Base-by-base conservation (phyloP, 1,140 invertebrate genomes). In the Reticulitermes speratus region DNA sequence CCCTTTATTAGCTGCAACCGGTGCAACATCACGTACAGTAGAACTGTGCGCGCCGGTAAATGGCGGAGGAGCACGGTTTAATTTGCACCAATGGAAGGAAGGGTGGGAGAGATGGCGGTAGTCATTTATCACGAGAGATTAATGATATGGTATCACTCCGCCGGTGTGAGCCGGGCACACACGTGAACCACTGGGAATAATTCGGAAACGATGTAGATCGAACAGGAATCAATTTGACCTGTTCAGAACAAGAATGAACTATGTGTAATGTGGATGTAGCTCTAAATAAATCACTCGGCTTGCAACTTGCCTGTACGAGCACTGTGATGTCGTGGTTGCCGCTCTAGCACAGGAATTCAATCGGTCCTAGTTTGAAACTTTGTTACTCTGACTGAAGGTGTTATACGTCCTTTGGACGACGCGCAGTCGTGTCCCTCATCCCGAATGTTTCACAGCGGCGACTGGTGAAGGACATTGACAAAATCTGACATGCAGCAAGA, bases 1-100 rank as follows among this genome's bases (percentile, higher is more conserved):
- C 84, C 84, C 84, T 84, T 84, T 65, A 84, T 84, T 84, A 65
- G 48, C 84, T 84, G 84, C 84, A 84, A 84, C 84, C 84, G 84
- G 84, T 84, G 84, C 84, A 84, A 59, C 84, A 84, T 84, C 84
- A 55, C 84, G 84, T 65, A 52, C 84, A 16, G 48, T 55, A 52
- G 59, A 14, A 84, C 25, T 38, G 11, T 14, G 25, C 25, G n/a
- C 48, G 84, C 48, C 30, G 84, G 84, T 52, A 32, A 38, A 45
- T 84, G n/a, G 84, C 44, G 32, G 83, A 55, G 83, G 83, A 55
- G 44, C 44, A 55, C 23, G 83, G 83, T 84, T 44, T 84, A 84
- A 55, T 45, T 84, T 84, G 44, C 48, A 55, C 44, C 44, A 84
- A 84, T 45, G 83, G 48, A 55, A 21, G 84, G 48, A 84, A 16